A percentile compares a stretch with the other conserved stretches of the same genome.
phyloP scores from a whole-genome alignment of 1,140 invertebrate genomes.

The Lerema accius region DNA sequence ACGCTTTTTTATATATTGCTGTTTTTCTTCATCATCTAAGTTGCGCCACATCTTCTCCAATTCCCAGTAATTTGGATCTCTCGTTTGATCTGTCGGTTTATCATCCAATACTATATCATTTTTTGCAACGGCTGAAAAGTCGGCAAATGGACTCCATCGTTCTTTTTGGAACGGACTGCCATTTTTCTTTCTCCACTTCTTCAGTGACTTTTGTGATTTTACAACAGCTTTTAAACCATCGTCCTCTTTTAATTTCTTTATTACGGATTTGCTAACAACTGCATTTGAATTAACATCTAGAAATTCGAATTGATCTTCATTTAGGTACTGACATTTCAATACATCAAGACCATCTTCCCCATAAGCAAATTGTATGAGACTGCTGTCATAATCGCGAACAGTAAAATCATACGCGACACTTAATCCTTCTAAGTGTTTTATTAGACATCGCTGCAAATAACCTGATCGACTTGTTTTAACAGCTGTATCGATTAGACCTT shows the following conservation, averaged over 20 bases:
- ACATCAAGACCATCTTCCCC: conserved; percentile 99
- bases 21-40: conserved; percentile 83
- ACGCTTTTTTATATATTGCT: conserved; percentile 71
- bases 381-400: conserved; percentile 96
- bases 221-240: conserved; percentile 66
- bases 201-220: conserved; percentile 82
- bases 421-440: conserved; percentile 98
- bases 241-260: conserved; percentile 84
- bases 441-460: conserved; percentile 98
- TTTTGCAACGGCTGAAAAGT: conserved; percentile 56
- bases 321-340: conserved; percentile 92
- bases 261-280: conserved; percentile 84
- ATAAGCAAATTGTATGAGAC: conserved; percentile 98
- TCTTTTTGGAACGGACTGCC: conserved; percentile 74
- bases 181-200: conserved; percentile 86
- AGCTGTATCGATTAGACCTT: conserved; percentile 94
- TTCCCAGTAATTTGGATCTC: conserved; percentile 78
- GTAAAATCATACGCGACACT: conserved; percentile 96
- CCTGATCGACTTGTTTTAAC: conserved; percentile 98
- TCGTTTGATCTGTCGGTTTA: conserved; percentile 58
- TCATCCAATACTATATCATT: conserved; percentile 59
- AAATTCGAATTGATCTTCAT: conserved; percentile 90
- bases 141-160: conserved; percentile 60
- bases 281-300: conserved; percentile 90
- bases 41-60: conserved; percentile 86